Conservation (phyloP, 2,797 vertebrate species). For the Paguma larvata region DNA sequence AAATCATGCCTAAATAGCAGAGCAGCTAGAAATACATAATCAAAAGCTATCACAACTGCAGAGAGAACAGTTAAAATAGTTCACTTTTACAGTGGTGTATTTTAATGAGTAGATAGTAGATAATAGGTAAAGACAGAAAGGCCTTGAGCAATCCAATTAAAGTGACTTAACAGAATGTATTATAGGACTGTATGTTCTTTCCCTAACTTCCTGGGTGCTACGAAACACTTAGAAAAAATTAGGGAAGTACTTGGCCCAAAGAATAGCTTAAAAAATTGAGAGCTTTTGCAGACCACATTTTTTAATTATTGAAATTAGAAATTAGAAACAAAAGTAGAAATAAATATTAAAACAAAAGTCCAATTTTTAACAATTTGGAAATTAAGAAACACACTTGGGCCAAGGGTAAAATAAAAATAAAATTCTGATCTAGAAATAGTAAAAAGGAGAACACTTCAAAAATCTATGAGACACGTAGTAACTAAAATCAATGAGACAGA, state of each 20-base stretch:
- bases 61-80: not conserved
- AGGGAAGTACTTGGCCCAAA: not conserved
- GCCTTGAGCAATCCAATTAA: not conserved
- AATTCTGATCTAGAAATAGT: constrained; percentile 27
- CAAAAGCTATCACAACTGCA: not conserved
- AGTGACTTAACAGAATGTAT: not conserved
- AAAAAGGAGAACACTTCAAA: not conserved
- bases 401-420: not conserved
- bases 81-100: not conserved
- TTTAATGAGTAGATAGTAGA: not conserved
- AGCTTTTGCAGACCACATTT: not conserved
- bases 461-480: not conserved
- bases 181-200: constrained; percentile 4
- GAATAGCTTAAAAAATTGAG: not conserved
- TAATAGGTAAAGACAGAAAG: not conserved
- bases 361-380: not conserved
- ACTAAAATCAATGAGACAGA: not conserved
- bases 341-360: constrained; percentile 12
- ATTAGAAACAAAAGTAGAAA: not conserved
- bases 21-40: not conserved
- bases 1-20: not conserved
- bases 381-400: not conserved
- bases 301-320: constrained; percentile 32
- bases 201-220: not conserved
- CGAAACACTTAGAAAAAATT: constrained; percentile 50